Base-by-base conservation (phyloP, 2,888 invertebrate genomes). In the Caenorhabditis panamensis region DNA sequence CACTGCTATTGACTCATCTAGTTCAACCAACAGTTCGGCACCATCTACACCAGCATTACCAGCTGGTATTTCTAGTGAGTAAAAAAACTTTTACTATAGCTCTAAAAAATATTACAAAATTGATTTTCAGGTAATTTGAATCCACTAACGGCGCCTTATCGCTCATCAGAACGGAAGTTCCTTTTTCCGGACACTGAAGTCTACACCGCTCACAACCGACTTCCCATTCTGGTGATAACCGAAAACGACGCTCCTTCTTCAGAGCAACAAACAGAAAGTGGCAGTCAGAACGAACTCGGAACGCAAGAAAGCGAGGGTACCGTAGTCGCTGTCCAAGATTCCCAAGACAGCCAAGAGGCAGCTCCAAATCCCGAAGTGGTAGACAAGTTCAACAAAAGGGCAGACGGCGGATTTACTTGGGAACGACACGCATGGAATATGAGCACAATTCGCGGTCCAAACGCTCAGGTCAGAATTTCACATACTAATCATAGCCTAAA, bases 21-120 rank as follows among this genome's bases (percentile, higher is more conserved):
- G 87, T 2, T 89, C 89, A 3, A 89, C 89, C 9, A 89, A 89
- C 54, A 89, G 89, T 75, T 89, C 89, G 20, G 87, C 89, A 11
- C 89, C 89, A 2, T 88, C 88, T 22, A 89, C 89, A 31, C 89
- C 89, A 36, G 89, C 87, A 11, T 28, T 86, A 64, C 81, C 82
- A 49, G 36, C 56, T 20, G 73, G 76, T 59, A 68, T 72, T 18
- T 11, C 49, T 36, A 61, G 71, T 76, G 36, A 28, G 49, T 24
- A 24, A 26, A 53, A 8, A 51, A 51, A 18, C 47, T 6, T 47
- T 36, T 9, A 31, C 4, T 31, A 31, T 31, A 4, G 5, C 31
- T 31, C n/a, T 31, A 4, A 41, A 6, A 41, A 41, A 6, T 41
- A 41, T 11, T 41, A 2, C 5, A 31, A 26, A 13, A 66, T 54